These are phyloP conservation scores for Piscicola geometra DNA, from an alignment of 2,888 invertebrate genomes.

Conservation along the genomic window DNA sequence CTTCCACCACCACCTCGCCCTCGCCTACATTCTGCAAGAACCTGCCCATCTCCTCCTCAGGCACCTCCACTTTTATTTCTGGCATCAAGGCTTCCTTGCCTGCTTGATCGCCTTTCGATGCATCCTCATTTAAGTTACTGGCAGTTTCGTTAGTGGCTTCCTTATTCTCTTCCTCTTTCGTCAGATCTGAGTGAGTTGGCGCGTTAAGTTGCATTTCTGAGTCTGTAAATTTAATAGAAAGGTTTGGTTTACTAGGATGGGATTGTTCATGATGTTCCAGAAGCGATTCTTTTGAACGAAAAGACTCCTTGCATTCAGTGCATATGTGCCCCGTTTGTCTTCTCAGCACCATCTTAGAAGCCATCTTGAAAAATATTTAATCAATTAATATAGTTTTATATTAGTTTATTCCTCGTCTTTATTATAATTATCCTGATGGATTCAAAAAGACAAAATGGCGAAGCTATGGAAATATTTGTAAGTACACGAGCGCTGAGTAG, in stretches of 20 bases:
- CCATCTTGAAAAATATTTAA: conserved; percentile 19
- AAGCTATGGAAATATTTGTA: neutral
- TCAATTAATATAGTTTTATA: neutral
- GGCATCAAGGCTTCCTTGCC: neutral
- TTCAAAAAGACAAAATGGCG: neutral
- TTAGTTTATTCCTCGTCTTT: neutral
- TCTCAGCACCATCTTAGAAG: conserved; percentile 30
- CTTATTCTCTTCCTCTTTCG: neutral
- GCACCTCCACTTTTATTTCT: conserved; percentile 7
- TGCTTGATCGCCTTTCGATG: neutral
- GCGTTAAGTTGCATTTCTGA: neutral
- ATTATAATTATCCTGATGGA: neutral
- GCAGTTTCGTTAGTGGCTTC: neutral
- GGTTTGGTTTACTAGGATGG: neutral
- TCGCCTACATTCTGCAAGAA: neutral
- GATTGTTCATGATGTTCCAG: conserved; percentile 24
- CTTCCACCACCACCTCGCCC: neutral
- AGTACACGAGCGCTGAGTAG: conserved; percentile 5
- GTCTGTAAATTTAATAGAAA: neutral
- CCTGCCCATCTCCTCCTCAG: neutral
- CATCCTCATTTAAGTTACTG: neutral
- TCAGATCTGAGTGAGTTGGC: neutral
- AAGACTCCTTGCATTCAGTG: conserved; percentile 28
- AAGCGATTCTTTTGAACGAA: conserved; percentile 28
- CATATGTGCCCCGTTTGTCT: conserved; percentile 32